Evolutionary conservation across 2,888 invertebrate species (phyloP), one percentile per base, ranked within the genome.

Genomic region (Gisinianus flammeolus): DNA sequence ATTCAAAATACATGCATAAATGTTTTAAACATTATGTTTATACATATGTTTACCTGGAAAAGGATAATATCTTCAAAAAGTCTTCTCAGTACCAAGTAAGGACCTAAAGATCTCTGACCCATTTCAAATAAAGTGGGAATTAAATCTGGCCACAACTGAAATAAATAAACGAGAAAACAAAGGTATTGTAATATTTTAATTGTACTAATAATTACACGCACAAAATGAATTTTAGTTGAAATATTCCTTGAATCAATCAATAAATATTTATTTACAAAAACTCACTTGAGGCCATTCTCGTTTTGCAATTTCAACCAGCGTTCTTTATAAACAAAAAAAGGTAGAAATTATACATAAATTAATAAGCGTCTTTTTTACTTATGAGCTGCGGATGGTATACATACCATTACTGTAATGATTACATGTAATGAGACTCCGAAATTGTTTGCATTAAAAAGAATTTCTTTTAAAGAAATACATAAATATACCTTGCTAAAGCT

Each of bases 261-360:
- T n/a, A n/a, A n/a, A n/a, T n/a, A n/a, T n/a, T n/a, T n/a, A n/a
- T n/a, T n/a, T n/a, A n/a, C n/a, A n/a, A n/a, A n/a, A n/a, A n/a
- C n/a, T n/a, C n/a, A n/a, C n/a, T n/a, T n/a, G n/a, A 0, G 98
- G 98, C 98, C 97, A 98, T 87, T 97, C 97, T 12, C 97, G 90
- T 86, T 97, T 97, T 75, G 96, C 93, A 92, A 98, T 96, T 88
- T 98, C 97, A 0, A 98, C 97, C 75, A 97, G 92, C n/a, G 97
- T 93, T 69, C 96, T 90, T 16, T 69, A 78, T 12, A 66, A 52
- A 22, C 28, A 69, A 58, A 44, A 26, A 30, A 4, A 24, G 30
- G 2, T 31, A 2, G 28, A 30, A 62, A 22, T 73, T 73, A 16
- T 44, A 30, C 16, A 73, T n/a, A n/a, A n/a, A n/a, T n/a, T n/a